A percentile compares a stretch with the other conserved stretches of the same genome.
phyloP scores from a whole-genome alignment of 2,113 vertebrate genomes.

The Gopherus flavomarginatus region DNA sequence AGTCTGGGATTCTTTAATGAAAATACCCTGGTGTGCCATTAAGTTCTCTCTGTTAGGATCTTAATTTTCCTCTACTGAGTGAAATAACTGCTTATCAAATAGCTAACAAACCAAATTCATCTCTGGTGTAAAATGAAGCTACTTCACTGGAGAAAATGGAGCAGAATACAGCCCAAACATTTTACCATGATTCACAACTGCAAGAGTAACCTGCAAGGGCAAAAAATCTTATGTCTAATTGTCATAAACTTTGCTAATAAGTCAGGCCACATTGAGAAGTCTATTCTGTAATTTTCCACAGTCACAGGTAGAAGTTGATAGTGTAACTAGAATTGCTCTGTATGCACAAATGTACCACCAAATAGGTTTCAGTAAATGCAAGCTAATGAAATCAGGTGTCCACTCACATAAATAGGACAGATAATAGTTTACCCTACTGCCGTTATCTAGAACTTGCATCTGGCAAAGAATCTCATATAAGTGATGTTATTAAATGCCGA shows the following conservation, averaged over 20 bases:
- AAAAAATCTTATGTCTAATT: slow-evolving; percentile 25
- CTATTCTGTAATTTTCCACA: slow-evolving; percentile 30
- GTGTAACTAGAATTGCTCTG: not conserved
- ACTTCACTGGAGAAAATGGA: not conserved
- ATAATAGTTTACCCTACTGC: not conserved
- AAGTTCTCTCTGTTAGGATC: not conserved
- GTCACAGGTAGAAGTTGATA: slow-evolving; percentile 41
- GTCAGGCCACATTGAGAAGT: slow-evolving; percentile 16
- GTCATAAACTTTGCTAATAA: slow-evolving; percentile 27
- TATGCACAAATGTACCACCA: not conserved
- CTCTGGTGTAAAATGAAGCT: not conserved
- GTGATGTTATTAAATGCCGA: not conserved
- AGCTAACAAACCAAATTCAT: rapidly evolving
- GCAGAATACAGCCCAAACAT: not conserved
- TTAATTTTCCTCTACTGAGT: not conserved
- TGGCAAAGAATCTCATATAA: not conserved
- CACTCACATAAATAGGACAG: slow-evolving; percentile 1
- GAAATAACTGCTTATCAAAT: not conserved
- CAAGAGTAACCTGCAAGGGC: slow-evolving; percentile 8
- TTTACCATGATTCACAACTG: not conserved
- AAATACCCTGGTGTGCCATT: not conserved
- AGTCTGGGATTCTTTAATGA: slow-evolving; percentile 23
- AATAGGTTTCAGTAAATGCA: not conserved
- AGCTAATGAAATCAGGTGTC: slow-evolving; percentile 7
- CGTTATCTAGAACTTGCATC: slow-evolving; percentile 37